Evolutionary conservation across 2,797 vertebrate genomes (phyloP).

Genomic region (Petrocephalus sullivani): DNA sequence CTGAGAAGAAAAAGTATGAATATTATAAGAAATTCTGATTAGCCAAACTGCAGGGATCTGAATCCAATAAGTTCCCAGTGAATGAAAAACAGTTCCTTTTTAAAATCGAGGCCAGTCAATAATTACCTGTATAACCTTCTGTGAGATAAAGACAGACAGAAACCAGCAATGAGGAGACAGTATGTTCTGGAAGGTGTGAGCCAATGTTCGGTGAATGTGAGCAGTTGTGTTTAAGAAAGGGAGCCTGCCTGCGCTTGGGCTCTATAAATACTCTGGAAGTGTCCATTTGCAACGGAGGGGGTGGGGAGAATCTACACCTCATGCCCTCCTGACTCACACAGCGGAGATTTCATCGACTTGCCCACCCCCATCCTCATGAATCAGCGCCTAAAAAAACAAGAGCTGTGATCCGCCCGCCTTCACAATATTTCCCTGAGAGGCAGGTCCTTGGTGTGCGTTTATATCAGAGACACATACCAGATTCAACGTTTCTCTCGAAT

Average conservation of each 20-base stretch:
- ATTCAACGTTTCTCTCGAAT: background rate
- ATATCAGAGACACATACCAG: background rate
- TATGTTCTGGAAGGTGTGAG: constrained; percentile 40
- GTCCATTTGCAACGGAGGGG: constrained; percentile 58
- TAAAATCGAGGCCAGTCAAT: background rate
- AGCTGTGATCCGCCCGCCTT: background rate
- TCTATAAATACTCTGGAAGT: constrained; percentile 70
- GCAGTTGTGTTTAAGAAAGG: constrained; percentile 52
- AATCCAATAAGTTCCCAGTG: background rate
- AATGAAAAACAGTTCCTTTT: background rate
- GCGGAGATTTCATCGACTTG: constrained; percentile 33
- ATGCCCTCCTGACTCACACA: constrained; percentile 34
- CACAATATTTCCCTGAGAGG: background rate
- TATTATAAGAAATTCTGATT: background rate
- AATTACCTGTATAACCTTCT: constrained; percentile 46
- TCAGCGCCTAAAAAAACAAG: background rate
- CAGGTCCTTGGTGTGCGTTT: background rate
- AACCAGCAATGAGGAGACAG: background rate
- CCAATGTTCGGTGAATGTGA: constrained; percentile 29
- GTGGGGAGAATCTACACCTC: constrained; percentile 42
- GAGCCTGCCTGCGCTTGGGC: constrained; percentile 42
- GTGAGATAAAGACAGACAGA: constrained; percentile 24
- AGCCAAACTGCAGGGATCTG: background rate
- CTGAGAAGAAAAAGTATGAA: background rate
- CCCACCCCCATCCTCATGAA: background rate